A percentile compares a stretch with the other conserved stretches of the same genome.
phyloP scores from a whole-genome alignment of 2,113 vertebrate genomes.

The Leptodactylus fuscus region DNA sequence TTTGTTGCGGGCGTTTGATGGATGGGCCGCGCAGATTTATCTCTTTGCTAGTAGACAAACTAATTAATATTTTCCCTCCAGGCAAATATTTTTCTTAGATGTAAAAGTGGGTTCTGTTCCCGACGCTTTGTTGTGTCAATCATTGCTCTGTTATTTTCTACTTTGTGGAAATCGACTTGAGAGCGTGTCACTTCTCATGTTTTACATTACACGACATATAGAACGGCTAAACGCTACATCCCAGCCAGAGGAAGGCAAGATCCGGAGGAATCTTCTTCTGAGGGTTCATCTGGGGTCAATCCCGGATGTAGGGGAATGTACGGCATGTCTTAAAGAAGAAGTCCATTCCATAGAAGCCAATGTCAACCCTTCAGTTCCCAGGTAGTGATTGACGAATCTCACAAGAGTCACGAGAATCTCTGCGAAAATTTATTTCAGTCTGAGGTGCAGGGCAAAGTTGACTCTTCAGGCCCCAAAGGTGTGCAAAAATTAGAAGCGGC shows the following conservation, averaged over 20 bases:
- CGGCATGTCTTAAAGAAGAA: too few species aligned
- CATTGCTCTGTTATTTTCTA: constrained; percentile 72
- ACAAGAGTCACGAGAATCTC: too few species aligned
- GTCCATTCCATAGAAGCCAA: too few species aligned
- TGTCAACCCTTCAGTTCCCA: too few species aligned
- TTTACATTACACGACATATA: constrained; percentile 71
- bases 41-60: constrained; percentile 90
- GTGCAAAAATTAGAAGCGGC: too few species aligned
- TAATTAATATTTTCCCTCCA: constrained; percentile 97
- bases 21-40: constrained; percentile 91
- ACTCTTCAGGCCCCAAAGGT: too few species aligned
- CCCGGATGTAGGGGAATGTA: too few species aligned
- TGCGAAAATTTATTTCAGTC: too few species aligned
- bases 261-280: background rate
- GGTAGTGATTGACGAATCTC: too few species aligned
- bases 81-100: constrained; percentile 97
- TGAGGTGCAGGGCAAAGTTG: too few species aligned
- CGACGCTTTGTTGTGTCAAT: constrained; percentile 95
- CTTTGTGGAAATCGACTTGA: too few species aligned
- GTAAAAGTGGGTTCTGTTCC: constrained; percentile 94
- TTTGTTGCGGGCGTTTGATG: constrained; percentile 90
- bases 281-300: too few species aligned
- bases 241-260: background rate
- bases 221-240: constrained; percentile 57
- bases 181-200: constrained; percentile 71